These are phyloP conservation scores for Dryas iulia DNA, from an alignment of 1,140 invertebrate species.

Conservation along the genomic window DNA sequence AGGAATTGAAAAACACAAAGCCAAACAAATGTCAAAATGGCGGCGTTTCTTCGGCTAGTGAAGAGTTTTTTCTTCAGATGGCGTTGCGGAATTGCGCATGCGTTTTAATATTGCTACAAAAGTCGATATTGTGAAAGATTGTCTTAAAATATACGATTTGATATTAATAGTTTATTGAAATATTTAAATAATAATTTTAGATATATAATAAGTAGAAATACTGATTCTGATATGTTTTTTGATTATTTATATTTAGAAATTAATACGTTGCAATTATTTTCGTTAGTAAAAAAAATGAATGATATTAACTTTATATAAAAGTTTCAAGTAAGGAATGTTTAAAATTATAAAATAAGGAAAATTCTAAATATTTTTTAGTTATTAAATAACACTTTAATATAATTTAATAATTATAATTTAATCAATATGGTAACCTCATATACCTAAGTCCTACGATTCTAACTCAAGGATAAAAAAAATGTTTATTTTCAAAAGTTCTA, in stretches of 20 bases:
- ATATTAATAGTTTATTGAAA: background rate
- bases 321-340: no score
- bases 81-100: conserved; percentile 56
- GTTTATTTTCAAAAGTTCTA: background rate
- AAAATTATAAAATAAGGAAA: no score
- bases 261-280: no score
- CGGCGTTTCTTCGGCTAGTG: conserved; percentile 55
- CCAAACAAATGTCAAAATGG: conserved; percentile 80
- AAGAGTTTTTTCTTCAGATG: conserved; percentile 46
- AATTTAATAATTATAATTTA: background rate
- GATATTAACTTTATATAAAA: no score
- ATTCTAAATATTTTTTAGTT: no score
- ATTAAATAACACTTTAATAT: background rate
- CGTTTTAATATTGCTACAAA: conserved; percentile 49
- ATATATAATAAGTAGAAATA: background rate
- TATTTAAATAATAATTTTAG: background rate
- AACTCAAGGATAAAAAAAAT: background rate
- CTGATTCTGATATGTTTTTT: no score
- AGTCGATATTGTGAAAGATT: conserved; percentile 41
- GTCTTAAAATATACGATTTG: no score
- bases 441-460: background rate
- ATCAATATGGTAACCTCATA: background rate
- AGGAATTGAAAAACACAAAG: conserved; percentile 68
- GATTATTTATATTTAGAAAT: no score
- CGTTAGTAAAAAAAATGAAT: no score